A percentile compares a stretch with the other conserved stretches of the same genome.
phyloP scores from a whole-genome alignment of 2,797 vertebrate species.

The Poeciliopsis turneri region DNA sequence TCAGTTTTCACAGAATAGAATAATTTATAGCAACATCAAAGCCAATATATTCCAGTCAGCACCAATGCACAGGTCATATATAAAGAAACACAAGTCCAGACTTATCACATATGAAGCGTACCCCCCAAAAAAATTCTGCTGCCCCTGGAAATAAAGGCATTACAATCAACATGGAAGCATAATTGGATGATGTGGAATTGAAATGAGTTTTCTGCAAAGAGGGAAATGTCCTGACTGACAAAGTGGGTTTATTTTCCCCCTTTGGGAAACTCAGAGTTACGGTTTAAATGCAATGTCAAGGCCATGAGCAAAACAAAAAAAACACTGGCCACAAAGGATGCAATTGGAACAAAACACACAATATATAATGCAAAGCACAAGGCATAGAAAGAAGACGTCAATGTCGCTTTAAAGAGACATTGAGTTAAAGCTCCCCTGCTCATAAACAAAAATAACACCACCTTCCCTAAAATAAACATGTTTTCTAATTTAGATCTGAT shows the following conservation, averaged over 20 bases:
- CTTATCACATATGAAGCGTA: slow-evolving; percentile 40
- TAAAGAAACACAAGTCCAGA: slow-evolving; percentile 31
- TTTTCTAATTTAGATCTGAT: slow-evolving; percentile 27
- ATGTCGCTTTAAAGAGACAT: slow-evolving; percentile 24
- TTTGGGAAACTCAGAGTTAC: slow-evolving; percentile 54
- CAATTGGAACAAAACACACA: slow-evolving; percentile 18
- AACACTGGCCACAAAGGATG: slow-evolving; percentile 28
- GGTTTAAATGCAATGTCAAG: slow-evolving; percentile 57
- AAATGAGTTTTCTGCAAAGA: slow-evolving; percentile 70
- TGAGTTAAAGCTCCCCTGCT: slow-evolving; percentile 15
- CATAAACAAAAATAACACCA: slow-evolving; percentile 46
- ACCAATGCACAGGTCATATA: slow-evolving; percentile 32
- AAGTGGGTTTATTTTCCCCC: slow-evolving; percentile 68
- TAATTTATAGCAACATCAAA: slow-evolving; percentile 16
- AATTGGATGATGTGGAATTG: slow-evolving; percentile 74
- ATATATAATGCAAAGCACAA: slow-evolving; percentile 12
- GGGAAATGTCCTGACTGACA: slow-evolving; percentile 70
- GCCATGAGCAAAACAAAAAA: slow-evolving; percentile 27
- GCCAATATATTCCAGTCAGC: slow-evolving; percentile 17
- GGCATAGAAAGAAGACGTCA: slow-evolving; percentile 5
- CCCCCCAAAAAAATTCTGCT: slow-evolving; percentile 38
- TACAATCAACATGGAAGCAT: slow-evolving; percentile 72
- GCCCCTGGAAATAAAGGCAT: slow-evolving; percentile 63
- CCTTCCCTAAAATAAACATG: slow-evolving; percentile 41
- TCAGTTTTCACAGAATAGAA: slow-evolving; percentile 14